phyloP scores from a whole-genome alignment of 2,797 vertebrate species.

The Diplodus sargus region DNA sequence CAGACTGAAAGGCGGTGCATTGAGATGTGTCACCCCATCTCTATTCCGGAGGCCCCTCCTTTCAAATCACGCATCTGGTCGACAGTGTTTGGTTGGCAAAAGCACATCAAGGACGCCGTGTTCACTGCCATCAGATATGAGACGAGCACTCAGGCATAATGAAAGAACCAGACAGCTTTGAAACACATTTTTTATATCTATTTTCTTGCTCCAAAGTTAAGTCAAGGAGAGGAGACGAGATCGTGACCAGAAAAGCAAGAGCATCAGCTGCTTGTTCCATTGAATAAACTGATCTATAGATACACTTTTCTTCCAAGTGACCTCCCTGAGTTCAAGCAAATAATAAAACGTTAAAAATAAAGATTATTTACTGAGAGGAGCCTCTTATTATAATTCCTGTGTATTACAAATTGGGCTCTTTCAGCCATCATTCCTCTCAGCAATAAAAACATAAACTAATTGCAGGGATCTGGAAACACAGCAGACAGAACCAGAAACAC shows the following conservation, averaged over 20 bases:
- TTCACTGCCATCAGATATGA: constrained; percentile 32
- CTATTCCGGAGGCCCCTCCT: constrained; percentile 23
- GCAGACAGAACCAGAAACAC: background rate
- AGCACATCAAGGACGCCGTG: constrained; percentile 30
- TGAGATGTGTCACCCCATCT: constrained; percentile 39
- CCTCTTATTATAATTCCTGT: background rate
- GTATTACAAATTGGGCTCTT: background rate
- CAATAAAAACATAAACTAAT: background rate
- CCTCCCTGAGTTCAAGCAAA: background rate
- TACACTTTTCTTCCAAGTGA: background rate
- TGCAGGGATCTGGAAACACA: background rate
- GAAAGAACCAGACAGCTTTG: constrained; percentile 23
- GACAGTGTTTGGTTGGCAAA: constrained; percentile 50
- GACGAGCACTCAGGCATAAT: constrained; percentile 13
- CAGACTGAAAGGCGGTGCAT: constrained; percentile 36
- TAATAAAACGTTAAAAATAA: background rate
- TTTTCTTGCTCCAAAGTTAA: constrained; percentile 9
- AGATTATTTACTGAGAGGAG: background rate
- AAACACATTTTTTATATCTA: background rate
- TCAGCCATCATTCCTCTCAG: background rate
- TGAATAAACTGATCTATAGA: background rate
- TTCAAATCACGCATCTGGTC: constrained; percentile 50
- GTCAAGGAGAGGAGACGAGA: constrained; percentile 1
- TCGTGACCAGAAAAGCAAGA: constrained; percentile 1
- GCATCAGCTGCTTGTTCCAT: background rate